These are phyloP conservation scores for Leptopilina clavipes DNA, from an alignment of 1,140 invertebrate species.

Conservation along the genomic window DNA sequence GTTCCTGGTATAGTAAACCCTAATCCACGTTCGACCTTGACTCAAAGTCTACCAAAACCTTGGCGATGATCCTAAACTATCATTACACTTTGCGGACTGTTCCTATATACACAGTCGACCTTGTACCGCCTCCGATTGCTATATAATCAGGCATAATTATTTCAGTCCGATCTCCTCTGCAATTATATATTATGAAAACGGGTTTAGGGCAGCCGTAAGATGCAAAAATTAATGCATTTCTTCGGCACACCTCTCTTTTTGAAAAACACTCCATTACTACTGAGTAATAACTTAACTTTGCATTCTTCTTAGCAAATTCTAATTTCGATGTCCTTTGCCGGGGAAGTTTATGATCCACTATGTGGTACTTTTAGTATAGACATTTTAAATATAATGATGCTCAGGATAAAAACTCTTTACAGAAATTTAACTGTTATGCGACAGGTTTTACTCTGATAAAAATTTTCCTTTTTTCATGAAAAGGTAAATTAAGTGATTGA, in stretches of 20 bases:
- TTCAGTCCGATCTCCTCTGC: slow-evolving; percentile 1
- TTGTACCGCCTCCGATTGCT: slow-evolving; percentile 22
- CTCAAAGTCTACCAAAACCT: neutral
- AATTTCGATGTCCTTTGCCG: neutral
- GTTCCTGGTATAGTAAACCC: slow-evolving; percentile 31
- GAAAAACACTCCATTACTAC: slow-evolving; percentile 26
- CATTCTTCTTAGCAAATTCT: neutral
- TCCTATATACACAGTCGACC: slow-evolving; percentile 22
- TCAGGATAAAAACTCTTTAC: no score
- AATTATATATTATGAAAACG: slow-evolving; percentile 28
- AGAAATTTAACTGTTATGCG: no score
- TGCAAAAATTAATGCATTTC: slow-evolving; percentile 27
- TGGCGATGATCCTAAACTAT: slow-evolving; percentile 25
- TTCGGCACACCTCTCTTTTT: slow-evolving; percentile 17
- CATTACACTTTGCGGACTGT: neutral
- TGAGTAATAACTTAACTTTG: slow-evolving; percentile 21
- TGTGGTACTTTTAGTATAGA: no score
- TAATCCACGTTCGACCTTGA: slow-evolving; percentile 41
- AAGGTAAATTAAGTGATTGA: no score
- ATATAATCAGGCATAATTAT: slow-evolving; percentile 30
- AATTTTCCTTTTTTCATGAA: no score
- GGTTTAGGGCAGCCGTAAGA: slow-evolving; percentile 14
- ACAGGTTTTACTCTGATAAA: no score
- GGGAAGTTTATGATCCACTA: neutral
- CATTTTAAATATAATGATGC: no score